Conservation (phyloP, 2,888 invertebrate species). For the Tiliacea citrago region DNA sequence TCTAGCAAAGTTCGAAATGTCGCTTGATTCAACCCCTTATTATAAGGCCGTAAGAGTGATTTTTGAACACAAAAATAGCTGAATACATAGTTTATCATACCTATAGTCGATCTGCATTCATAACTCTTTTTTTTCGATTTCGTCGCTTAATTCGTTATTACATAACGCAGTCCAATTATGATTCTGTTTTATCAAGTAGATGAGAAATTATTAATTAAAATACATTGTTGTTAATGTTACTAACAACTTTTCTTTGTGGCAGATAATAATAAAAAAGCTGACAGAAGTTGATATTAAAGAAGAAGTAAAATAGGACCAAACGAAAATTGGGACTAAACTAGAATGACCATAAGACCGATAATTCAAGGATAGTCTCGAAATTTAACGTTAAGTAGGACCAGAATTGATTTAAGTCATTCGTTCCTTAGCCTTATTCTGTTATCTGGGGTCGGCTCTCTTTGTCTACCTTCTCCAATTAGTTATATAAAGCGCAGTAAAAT, state of each 20-base stretch:
- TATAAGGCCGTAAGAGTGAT: no score
- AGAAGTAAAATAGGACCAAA: not conserved
- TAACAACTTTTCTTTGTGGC: not conserved
- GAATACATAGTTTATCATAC: no score
- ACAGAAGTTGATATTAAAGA: not conserved
- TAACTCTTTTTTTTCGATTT: no score
- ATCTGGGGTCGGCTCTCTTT: no score
- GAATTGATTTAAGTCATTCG: not conserved
- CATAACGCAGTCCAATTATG: no score
- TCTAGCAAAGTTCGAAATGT: no score
- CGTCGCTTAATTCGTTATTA: no score
- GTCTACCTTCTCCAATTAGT: not conserved
- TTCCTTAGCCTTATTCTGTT: no score
- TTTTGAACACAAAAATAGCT: no score
- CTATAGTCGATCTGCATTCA: no score
- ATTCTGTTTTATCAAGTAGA: slow-evolving; percentile 10
- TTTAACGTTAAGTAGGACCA: not conserved
- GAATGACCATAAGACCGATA: slow-evolving; percentile 1
- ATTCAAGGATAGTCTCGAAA: not conserved
- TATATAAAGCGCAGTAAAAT: not conserved
- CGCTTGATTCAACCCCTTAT: no score
- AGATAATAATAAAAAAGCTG: not conserved
- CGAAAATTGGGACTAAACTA: not conserved
- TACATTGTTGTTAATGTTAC: not conserved
- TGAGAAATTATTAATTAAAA: slow-evolving; percentile 20